These are phyloP conservation scores for Mus minutoides DNA, from an alignment of 2,797 vertebrate species.

Conservation along the genomic window DNA sequence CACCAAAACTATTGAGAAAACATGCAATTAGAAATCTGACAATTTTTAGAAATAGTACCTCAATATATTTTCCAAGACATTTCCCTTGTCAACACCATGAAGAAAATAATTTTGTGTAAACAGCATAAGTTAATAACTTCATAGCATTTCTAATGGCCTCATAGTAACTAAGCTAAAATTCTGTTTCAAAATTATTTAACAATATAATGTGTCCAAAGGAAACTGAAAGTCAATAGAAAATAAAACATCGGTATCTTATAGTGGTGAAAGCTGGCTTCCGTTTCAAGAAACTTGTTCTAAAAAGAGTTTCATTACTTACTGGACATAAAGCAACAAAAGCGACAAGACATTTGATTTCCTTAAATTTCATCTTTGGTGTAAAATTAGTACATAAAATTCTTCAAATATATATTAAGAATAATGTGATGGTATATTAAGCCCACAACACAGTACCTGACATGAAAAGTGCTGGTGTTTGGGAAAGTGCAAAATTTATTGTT, in stretches of 20 bases:
- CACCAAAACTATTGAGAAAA: conserved; percentile 4
- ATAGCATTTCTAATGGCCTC: conserved; percentile 6
- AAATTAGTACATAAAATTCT: not conserved
- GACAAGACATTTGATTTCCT: not conserved
- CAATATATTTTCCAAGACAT: conserved; percentile 15
- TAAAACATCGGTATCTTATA: not conserved
- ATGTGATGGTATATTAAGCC: not conserved
- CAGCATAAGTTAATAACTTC: not conserved
- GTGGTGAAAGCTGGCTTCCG: not conserved
- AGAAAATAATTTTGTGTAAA: not conserved
- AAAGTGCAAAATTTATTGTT: not conserved
- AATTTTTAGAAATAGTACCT: not conserved
- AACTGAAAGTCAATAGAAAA: not conserved
- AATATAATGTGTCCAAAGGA: not conserved
- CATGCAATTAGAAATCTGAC: not conserved
- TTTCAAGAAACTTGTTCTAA: conserved; percentile 20
- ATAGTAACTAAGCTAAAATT: not conserved
- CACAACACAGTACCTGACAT: not conserved
- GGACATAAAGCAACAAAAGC: conserved; percentile 22
- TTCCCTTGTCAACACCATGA: not conserved
- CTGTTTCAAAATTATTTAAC: not conserved
- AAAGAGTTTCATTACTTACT: not conserved
- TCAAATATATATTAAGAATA: not conserved
- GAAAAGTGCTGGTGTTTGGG: not conserved
- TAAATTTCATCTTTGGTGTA: not conserved